Percentiles rank a stretch among this genome's conserved stretches.
phyloP scores from a whole-genome alignment of 2,113 vertebrate species.

The Vidua macroura region DNA sequence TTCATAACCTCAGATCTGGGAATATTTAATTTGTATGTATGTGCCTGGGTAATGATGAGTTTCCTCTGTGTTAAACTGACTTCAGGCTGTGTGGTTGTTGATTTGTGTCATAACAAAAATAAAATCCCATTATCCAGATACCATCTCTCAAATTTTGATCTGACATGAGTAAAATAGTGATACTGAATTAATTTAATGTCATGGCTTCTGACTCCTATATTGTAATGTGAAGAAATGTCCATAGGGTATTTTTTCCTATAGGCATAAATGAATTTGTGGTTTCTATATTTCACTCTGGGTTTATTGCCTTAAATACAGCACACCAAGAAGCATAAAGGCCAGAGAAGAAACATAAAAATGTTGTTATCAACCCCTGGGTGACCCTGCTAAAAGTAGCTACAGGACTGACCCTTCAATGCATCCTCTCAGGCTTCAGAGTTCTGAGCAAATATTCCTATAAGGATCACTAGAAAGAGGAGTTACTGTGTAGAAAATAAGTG shows the following conservation, averaged over 20 bases:
- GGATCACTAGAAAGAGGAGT: background rate
- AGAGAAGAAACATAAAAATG: background rate
- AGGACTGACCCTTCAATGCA: background rate
- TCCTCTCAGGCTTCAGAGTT: background rate
- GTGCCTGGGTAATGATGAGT: constrained; percentile 7
- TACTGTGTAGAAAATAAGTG: background rate
- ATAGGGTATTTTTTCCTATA: background rate
- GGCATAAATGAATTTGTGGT: background rate
- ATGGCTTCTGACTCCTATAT: background rate
- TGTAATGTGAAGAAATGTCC: background rate
- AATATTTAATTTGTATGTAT: constrained; percentile 12
- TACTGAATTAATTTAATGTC: background rate
- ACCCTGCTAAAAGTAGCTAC: background rate
- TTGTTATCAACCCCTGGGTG: background rate
- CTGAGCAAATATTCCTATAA: background rate
- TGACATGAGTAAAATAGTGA: background rate
- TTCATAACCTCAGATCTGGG: background rate
- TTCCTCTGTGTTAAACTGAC: constrained; percentile 16
- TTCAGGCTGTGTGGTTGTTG: background rate
- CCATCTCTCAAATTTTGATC: background rate
- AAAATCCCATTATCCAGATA: background rate
- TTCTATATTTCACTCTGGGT: background rate
- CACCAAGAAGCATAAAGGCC: background rate
- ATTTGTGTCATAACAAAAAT: constrained; percentile 16
- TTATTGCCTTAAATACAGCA: background rate